phyloP scores from a whole-genome alignment of 2,113 vertebrate species.

The Pseudopipra pipra region DNA sequence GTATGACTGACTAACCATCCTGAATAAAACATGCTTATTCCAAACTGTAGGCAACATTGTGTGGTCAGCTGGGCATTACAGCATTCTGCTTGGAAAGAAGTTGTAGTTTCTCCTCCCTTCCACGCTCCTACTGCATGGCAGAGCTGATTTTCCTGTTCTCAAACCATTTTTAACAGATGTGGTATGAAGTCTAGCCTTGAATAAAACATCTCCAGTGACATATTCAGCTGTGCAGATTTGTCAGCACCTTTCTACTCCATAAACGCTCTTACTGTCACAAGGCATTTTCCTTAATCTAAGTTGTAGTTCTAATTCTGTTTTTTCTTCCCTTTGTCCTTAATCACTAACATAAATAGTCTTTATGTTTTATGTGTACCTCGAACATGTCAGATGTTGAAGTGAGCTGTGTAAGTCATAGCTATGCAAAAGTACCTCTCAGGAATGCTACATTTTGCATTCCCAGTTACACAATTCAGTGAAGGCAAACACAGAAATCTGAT shows the following conservation, averaged over 20 bases:
- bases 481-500: neutral
- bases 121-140: constrained; percentile 31
- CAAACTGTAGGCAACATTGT: constrained; percentile 27
- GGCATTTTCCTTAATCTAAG: neutral
- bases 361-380: neutral
- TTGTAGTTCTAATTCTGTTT: neutral
- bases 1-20: neutral
- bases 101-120: constrained; percentile 33
- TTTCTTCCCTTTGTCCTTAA: neutral
- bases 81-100: constrained; percentile 48
- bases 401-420: neutral
- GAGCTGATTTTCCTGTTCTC: constrained; percentile 1
- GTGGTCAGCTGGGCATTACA: constrained; percentile 25
- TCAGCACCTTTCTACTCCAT: neutral
- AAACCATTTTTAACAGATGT: constrained; percentile 47
- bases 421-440: neutral
- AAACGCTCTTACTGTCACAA: neutral
- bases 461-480: neutral
- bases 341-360: neutral
- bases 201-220: constrained; percentile 10
- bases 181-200: constrained; percentile 41
- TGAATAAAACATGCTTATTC: neutral
- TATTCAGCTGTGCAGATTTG: neutral
- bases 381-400: neutral
- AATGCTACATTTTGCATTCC: neutral